Base-by-base conservation (phyloP, 2,888 invertebrate genomes). In the Neoitamus cyanurus region DNA sequence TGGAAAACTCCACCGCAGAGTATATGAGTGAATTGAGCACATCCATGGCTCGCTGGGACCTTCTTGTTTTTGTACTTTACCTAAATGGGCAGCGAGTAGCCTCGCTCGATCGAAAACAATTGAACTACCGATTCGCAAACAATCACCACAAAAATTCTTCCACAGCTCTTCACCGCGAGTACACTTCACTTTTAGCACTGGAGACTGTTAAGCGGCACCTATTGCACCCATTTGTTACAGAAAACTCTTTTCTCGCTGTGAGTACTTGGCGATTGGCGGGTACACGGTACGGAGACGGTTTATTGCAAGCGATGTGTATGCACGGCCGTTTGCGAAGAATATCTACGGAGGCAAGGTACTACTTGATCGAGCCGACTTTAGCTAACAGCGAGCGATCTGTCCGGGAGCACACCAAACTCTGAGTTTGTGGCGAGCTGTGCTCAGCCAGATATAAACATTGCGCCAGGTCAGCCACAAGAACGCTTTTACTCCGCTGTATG, bases 1-100 rank as follows among this genome's bases (percentile, higher is more conserved):
- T 86, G 25, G 86, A 84, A 69, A 86, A 85, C 68, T 86, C 86
- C 42, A 83, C 82, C 30, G 84, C 86, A 30, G 86, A 86, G 69
- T 85, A 75, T 3, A 86, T 68, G 2, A 86, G n/a, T 15, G 84
- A 84, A 36, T 84, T 86, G 75, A 86, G 37, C 48, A 83, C 73
- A 85, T 86, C 86, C 86, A 86, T 86, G 11, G 13, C 30, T 30
- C 28, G 20, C 3, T 42, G 42, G 3, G 31, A 6, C 2, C 11
- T 31, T 34, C 31, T 34, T 34, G 15, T 31, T 30, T 36, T 42
- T 15, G 5, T n/a, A 42, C n/a, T 42, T n/a, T 42, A 42, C 5
- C 42, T 42, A 42, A 42, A 42, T 42, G n/a, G 4, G 15, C 0
- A 42, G n/a, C 42, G 6, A n/a, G 42, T 1, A 4, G 42, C 0